Conservation (phyloP, 2,797 vertebrate species). For the Phrynocephalus vlangalii region DNA sequence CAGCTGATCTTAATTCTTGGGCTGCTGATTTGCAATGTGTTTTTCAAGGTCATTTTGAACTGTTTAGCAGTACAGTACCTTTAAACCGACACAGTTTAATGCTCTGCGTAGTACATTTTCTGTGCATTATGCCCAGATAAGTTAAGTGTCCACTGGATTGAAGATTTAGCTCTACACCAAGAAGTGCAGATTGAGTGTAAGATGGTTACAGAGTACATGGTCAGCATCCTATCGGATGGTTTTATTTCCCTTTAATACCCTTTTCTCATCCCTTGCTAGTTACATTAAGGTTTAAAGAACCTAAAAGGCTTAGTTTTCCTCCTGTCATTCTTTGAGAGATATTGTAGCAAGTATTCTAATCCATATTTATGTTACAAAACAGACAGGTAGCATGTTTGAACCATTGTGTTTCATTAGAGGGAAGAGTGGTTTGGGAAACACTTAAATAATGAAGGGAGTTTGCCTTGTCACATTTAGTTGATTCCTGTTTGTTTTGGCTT, state of each 20-base stretch:
- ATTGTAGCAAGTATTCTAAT: background rate
- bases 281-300: background rate
- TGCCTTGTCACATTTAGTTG: too few species aligned
- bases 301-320: background rate
- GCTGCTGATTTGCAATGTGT: too few species aligned
- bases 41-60: too few species aligned
- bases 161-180: background rate
- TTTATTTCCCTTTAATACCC: background rate
- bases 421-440: background rate
- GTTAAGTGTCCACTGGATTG: background rate
- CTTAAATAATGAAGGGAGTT: background rate
- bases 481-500: background rate
- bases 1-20: too few species aligned
- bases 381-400: too few species aligned
- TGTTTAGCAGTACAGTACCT: background rate
- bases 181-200: background rate
- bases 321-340: background rate
- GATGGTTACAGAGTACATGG: background rate
- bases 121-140: background rate
- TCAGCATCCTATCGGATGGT: background rate
- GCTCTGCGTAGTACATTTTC: background rate
- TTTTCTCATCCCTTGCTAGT: background rate
- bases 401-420: background rate
- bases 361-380: background rate
- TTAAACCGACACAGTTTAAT: background rate